Conservation (phyloP, 2,113 vertebrate genomes). For the Callipepla squamata region DNA sequence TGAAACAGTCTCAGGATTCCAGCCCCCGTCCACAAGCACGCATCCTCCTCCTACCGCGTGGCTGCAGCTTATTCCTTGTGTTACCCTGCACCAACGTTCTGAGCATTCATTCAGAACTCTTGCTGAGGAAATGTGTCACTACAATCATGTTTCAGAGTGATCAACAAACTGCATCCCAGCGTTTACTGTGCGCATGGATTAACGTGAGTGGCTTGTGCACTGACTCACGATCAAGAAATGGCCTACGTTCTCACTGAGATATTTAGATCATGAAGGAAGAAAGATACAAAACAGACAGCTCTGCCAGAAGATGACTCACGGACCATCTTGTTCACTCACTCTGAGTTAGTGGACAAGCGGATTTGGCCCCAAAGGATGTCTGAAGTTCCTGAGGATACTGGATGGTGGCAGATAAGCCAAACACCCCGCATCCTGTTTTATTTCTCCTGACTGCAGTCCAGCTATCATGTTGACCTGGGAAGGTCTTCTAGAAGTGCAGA, state of each 20-base stretch:
- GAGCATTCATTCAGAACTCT: not conserved
- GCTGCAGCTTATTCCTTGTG: not conserved
- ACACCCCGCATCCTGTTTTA: conserved; percentile 2
- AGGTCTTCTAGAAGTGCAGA: not conserved
- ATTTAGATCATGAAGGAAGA: conserved; percentile 19
- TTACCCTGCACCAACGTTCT: not conserved
- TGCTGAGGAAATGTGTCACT: not conserved
- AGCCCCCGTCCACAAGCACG: not conserved
- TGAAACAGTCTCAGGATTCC: not conserved
- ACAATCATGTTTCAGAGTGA: too few species aligned
- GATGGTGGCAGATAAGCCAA: not conserved
- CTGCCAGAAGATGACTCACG: not conserved
- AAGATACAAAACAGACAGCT: conserved; percentile 10
- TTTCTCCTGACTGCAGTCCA: not conserved
- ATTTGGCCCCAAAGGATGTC: not conserved
- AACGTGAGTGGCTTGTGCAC: not conserved
- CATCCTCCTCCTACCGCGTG: not conserved
- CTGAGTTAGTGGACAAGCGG: not conserved
- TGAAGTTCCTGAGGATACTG: not conserved
- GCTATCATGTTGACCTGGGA: not conserved
- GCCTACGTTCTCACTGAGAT: not conserved
- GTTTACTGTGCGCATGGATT: not conserved
- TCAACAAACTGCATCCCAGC: not conserved
- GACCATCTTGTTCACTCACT: not conserved
- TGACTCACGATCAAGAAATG: not conserved